phyloP scores from a whole-genome alignment of 2,797 vertebrate species.

The Phalanger gymnotis region DNA sequence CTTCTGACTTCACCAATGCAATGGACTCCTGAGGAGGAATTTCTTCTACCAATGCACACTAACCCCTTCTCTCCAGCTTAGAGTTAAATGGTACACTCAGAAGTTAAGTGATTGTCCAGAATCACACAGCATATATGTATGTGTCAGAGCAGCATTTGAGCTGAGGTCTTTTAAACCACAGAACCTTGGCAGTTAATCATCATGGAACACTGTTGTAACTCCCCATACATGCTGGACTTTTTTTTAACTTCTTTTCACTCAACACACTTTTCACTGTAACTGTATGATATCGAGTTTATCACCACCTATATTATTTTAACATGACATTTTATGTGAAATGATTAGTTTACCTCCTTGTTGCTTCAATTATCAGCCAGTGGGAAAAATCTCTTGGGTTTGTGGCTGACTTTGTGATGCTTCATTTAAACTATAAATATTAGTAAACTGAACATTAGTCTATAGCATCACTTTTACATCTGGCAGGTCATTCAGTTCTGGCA shows the following conservation, averaged over 20 bases:
- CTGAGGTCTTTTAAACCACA: not conserved
- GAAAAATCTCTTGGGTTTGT: constrained; percentile 3
- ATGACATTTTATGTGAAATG: not conserved
- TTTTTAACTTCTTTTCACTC: not conserved
- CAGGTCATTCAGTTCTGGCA: not conserved
- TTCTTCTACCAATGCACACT: not conserved
- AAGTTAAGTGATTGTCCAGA: not conserved
- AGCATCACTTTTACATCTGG: not conserved
- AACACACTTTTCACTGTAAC: not conserved
- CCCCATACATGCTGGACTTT: not conserved
- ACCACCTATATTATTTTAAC: constrained; percentile 10
- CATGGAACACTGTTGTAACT: not conserved
- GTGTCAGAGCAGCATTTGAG: not conserved
- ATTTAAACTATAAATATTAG: constrained; percentile 19
- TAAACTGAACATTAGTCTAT: not conserved
- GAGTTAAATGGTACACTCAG: not conserved
- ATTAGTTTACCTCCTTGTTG: not conserved
- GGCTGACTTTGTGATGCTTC: not conserved
- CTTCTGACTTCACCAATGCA: not conserved
- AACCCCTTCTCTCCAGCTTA: not conserved
- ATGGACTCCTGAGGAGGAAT: not conserved
- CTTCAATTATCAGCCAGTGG: not conserved
- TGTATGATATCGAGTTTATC: not conserved
- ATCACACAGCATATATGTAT: not conserved
- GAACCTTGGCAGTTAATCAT: not conserved